Conservation (phyloP, 2,888 invertebrate species). For the Pterostichus madidus region DNA sequence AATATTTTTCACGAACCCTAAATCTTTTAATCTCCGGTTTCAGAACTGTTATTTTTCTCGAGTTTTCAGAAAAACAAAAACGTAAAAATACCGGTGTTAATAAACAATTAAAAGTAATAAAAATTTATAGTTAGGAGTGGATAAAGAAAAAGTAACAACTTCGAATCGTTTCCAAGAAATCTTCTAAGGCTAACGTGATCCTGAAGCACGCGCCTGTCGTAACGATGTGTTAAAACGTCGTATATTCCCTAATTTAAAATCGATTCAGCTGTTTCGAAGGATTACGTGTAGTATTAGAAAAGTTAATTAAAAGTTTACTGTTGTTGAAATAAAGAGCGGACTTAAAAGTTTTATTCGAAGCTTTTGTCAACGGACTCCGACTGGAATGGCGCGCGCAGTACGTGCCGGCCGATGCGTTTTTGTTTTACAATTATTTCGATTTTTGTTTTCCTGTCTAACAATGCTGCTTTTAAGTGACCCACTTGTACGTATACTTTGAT, state of each 20-base stretch:
- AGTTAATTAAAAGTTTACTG: conserved; percentile 70
- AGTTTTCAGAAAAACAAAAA: background rate
- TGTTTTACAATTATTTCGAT: conserved; percentile 60
- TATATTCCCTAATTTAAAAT: conserved; percentile 65
- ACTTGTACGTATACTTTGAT: conserved; percentile 28
- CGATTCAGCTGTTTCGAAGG: conserved; percentile 60
- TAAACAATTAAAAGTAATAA: conserved; percentile 41
- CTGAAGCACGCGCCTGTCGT: conserved; percentile 33
- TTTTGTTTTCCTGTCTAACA: conserved; percentile 47
- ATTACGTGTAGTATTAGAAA: conserved; percentile 69
- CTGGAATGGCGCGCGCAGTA: conserved; percentile 14
- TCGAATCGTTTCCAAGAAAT: background rate
- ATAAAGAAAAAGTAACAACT: conserved; percentile 35
- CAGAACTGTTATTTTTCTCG: background rate
- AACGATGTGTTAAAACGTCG: conserved; percentile 64
- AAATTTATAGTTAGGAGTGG: conserved; percentile 12
- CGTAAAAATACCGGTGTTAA: conserved; percentile 14
- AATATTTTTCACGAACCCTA: background rate
- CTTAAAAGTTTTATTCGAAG: conserved; percentile 65
- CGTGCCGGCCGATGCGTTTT: conserved; percentile 48
- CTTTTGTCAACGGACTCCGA: conserved; percentile 54
- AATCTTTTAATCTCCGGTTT: background rate
- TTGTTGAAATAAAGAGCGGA: conserved; percentile 65
- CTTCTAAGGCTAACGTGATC: conserved; percentile 13
- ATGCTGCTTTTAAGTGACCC: conserved; percentile 34